Evolutionary conservation across 2,797 vertebrate genomes (phyloP), one percentile per base, ranked within the genome.

Genomic region (Anisognathus igniventris): DNA sequence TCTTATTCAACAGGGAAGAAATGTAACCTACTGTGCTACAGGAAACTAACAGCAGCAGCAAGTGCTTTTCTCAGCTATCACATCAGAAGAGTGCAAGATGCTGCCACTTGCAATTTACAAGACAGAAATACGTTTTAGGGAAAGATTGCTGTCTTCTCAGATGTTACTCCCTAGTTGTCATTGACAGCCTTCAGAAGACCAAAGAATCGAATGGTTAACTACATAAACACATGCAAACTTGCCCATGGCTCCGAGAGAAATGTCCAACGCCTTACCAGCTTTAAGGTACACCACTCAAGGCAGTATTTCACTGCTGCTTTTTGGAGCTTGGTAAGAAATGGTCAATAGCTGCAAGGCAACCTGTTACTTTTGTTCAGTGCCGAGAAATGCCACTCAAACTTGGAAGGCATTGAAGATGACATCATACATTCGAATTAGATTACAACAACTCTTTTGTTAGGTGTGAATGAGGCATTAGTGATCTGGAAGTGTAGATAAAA

Each of bases 381-480:
- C 8, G 11, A 84, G 42, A 80, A 89, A 94, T 15, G 40, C 82
- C 89, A 53, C 39, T 79, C 35, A 58, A 0, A 79, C 78, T 91
- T 94, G 94, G 89, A 94, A 87, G 74, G 71, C 91, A 79, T 25
- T 50, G 67, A 79, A 76, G 64, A 87, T 92, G 60, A 96, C 75
- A 80, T 96, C 92, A 94, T 45, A 42, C 68, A 31, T 73, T 79
- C 33, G 48, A 53, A 71, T 61, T 35, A 51, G 88, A 87, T 77
- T 82, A 94, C 84, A 94, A 70, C 86, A 86, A 67, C 56, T 39
- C 91, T 83, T 91, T 93, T 93, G 86, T 96, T 96, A 92, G 35
- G 74, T 82, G 81, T 67, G 84, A 95, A 87, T 70, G 86, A 84
- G 67, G 60, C 80, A 81, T 56, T 76, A 85, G 56, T 23, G 83